Evolutionary conservation across 92 coral and sea anemone species (phyloP).

Genomic region (Virgularia gustaviana): DNA sequence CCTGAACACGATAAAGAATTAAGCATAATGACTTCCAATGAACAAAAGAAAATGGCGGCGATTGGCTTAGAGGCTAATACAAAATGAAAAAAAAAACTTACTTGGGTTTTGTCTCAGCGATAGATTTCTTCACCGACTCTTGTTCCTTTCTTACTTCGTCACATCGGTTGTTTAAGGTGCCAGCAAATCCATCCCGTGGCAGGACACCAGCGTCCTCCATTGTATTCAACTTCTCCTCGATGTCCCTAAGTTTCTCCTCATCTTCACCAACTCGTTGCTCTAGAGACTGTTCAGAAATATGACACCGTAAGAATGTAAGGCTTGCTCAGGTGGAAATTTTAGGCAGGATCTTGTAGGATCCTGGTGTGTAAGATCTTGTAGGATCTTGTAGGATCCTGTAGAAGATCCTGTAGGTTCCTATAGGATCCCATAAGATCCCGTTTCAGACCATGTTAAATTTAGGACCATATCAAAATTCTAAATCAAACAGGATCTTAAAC

Average conservation of each 20-base stretch:
- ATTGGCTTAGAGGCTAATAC: neutral
- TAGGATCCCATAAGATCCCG: too few species aligned
- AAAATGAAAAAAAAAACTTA: conserved; percentile 1
- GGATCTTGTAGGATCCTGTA: too few species aligned
- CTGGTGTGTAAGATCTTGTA: too few species aligned
- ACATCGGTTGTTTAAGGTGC: conserved; percentile 30
- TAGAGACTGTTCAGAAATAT: too few species aligned
- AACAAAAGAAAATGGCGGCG: neutral
- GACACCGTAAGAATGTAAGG: too few species aligned
- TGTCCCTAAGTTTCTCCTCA: conserved; percentile 7
- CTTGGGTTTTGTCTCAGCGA: conserved; percentile 26
- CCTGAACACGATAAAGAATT: too few species aligned
- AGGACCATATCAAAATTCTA: too few species aligned
- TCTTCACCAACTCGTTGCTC: conserved; percentile 14
- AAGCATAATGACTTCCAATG: neutral
- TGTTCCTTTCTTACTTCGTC: conserved; percentile 29
- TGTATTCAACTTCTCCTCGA: conserved; percentile 21
- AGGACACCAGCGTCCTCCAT: conserved; percentile 31
- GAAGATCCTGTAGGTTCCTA: too few species aligned
- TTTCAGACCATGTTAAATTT: too few species aligned
- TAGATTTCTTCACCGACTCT: neutral
- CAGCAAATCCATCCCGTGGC: conserved; percentile 39
- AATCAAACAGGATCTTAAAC: too few species aligned
- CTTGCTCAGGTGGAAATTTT: too few species aligned
- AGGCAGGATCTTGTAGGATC: too few species aligned